Evolutionary conservation across 2,888 invertebrate genomes (phyloP).

Genomic region (Didymodactylos carnosus): DNA sequence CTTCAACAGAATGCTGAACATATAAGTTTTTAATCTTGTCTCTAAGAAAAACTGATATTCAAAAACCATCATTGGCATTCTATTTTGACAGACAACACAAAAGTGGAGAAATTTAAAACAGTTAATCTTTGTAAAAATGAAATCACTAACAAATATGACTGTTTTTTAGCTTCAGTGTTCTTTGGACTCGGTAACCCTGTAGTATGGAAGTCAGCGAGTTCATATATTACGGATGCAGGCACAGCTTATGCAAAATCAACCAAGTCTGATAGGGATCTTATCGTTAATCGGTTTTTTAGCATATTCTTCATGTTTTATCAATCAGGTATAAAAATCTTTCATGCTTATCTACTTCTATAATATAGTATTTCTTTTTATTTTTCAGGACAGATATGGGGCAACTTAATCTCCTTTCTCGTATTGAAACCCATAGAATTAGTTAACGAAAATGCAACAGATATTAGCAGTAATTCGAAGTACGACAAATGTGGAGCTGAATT

Average conservation of each 20-base stretch:
- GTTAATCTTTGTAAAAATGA: too few species aligned
- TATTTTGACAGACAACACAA: too few species aligned
- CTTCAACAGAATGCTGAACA: too few species aligned
- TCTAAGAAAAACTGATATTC: too few species aligned
- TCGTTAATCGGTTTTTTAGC: slow-evolving; percentile 13
- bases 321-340: neutral
- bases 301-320: slow-evolving; percentile 14
- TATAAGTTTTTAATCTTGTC: too few species aligned
- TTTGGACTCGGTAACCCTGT: too few species aligned
- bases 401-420: slow-evolving; percentile 4
- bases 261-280: neutral
- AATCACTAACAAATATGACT: too few species aligned
- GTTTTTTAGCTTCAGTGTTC: too few species aligned
- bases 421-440: neutral
- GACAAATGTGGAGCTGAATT: neutral
- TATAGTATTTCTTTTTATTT: neutral
- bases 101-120: too few species aligned
- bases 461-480: neutral
- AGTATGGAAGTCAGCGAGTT: slow-evolving; percentile 12
- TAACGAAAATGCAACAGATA: neutral
- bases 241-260: neutral
- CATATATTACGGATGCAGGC: slow-evolving; percentile 12
- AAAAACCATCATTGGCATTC: too few species aligned
- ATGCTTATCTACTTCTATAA: neutral
- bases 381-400: slow-evolving; percentile 4